Conservation (phyloP, 2,888 invertebrate genomes). For the Thera obeliscata region DNA sequence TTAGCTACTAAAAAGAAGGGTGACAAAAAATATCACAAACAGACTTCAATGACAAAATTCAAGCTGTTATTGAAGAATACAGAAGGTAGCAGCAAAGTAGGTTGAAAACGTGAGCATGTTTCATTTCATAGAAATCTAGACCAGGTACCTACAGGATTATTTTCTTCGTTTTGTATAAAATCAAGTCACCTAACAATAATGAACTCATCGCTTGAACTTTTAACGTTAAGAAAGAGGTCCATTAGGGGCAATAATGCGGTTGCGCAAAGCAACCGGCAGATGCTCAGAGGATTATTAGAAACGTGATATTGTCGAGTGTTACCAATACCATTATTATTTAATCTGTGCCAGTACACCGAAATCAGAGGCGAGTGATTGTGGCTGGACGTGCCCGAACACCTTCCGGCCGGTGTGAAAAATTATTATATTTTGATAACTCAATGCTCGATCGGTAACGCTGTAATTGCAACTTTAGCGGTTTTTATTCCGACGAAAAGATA, state of each 20-base stretch:
- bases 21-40: neutral
- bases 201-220: slow-evolving; percentile 46
- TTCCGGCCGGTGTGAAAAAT: slow-evolving; percentile 81
- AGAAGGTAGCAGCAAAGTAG: neutral
- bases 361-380: slow-evolving; percentile 69
- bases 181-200: neutral
- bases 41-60: neutral
- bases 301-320: slow-evolving; percentile 61
- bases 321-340: slow-evolving; percentile 49
- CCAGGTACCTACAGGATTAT: neutral
- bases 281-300: slow-evolving; percentile 76
- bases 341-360: slow-evolving; percentile 58
- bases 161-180: neutral
- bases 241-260: slow-evolving; percentile 80
- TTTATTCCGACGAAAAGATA: slow-evolving; percentile 76
- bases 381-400: slow-evolving; percentile 78
- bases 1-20: neutral
- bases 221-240: slow-evolving; percentile 68
- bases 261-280: slow-evolving; percentile 77
- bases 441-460: slow-evolving; percentile 79
- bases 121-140: neutral
- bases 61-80: neutral
- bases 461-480: slow-evolving; percentile 83
- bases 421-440: slow-evolving; percentile 81
- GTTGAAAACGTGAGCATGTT: neutral